Base-by-base conservation (phyloP, 2,113 vertebrate genomes). In the Ailurus styani region DNA sequence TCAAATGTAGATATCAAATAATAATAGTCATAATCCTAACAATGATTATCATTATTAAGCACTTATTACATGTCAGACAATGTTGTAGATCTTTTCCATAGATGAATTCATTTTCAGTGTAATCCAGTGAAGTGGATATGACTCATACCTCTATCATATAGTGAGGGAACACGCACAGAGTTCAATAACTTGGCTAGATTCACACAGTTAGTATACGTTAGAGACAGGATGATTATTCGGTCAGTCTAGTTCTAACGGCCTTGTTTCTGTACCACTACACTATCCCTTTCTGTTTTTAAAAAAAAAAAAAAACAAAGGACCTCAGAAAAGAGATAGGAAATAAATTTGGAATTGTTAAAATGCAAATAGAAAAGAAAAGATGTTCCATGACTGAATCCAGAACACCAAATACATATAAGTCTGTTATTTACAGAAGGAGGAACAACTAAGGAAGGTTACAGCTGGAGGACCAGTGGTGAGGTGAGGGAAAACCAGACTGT, bases 101-200 rank as follows among this genome's bases (percentile, higher is more conserved):
- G 27, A 55, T 31, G 25, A 73, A 40, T 31, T 72, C 15, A 23
- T 73, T 88, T 60, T 55, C 50, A 55, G 18, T 42, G 42, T 31
- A 12, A 70, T 45, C 10, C 45, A 37, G 5, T 42, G 10, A 42
- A 13, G 0, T 21, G 45, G 34, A 12, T 42, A 84, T 15, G 42
- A 12, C 4, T n/a, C 13, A 47, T 34, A 37, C 21, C 40, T 10
- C 15, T 23, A 42, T 29, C 50, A 29, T 54, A 42, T 21, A 66
- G 57, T 15, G 40, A 42, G 2, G 6, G 4, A 6, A 57, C 0
- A 79, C 10, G 40, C 5, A 50, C 0, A 29, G 3, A 2, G 15
- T 21, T 40, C 13, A 55, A 34, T 25, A 23, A 31, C 52, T 34
- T 20, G 42, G 34, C 52, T 12, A 34, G 23, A 31, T 27, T 62